These are phyloP conservation scores for Arbacia lixula DNA, from an alignment of 53 echinoderm and acorn worm genomes.

Conservation along the genomic window DNA sequence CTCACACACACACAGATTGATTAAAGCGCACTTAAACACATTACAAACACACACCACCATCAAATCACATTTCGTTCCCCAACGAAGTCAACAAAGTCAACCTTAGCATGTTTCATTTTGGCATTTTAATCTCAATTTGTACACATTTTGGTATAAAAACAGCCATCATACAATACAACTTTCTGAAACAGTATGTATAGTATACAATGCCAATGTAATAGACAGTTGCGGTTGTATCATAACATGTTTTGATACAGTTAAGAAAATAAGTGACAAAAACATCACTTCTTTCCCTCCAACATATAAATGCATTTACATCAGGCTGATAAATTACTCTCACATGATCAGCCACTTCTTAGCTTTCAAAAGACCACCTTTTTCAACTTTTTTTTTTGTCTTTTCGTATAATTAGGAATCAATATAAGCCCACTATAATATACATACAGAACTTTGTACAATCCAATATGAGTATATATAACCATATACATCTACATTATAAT, in stretches of 20 bases:
- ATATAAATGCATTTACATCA: too few relatives aligned
- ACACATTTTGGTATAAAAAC: constrained; percentile 64
- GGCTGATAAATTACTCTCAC: background rate
- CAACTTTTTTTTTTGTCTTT: too few relatives aligned
- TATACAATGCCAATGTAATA: background rate
- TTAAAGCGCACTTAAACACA: too few relatives aligned
- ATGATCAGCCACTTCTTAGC: constrained; percentile 11
- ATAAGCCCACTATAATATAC: constrained; percentile 50
- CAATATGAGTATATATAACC: constrained; percentile 44
- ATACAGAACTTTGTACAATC: constrained; percentile 38
- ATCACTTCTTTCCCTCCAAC: too few relatives aligned
- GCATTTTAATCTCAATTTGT: constrained; percentile 63
- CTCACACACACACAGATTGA: too few relatives aligned
- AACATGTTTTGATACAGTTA: too few relatives aligned
- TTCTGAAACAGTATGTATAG: constrained; percentile 32
- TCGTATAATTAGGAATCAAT: background rate
- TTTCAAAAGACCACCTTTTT: too few relatives aligned
- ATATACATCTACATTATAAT: constrained; percentile 35
- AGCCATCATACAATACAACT: constrained; percentile 41
- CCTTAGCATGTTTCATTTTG: constrained; percentile 49
- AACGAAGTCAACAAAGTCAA: too few relatives aligned
- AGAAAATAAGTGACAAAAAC: too few relatives aligned
- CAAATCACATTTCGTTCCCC: too few relatives aligned
- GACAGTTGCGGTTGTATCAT: too few relatives aligned
- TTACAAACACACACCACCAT: too few relatives aligned